Evolutionary conservation across 2,797 vertebrate species (phyloP), one percentile per base, ranked within the genome.

Genomic region (Melanotaenia boesemani): DNA sequence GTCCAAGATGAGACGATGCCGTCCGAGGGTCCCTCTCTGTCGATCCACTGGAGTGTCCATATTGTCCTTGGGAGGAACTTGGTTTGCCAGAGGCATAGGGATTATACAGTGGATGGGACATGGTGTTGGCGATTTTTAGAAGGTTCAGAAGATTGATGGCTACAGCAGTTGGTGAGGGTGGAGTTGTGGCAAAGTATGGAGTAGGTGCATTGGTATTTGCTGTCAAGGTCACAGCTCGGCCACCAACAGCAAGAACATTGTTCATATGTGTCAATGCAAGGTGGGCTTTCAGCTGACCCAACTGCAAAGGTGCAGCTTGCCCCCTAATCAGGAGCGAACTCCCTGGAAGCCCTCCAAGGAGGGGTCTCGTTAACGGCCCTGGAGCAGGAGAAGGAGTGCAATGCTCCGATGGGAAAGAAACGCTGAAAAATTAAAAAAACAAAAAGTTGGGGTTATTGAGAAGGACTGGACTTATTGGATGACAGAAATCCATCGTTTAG

Each of bases 281-380:
- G 78, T 92, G 96, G 52, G 95, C 93, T 91, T 96, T 94, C 91
- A 96, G 92, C 55, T 95, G 96, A 85, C 95, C 95, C 83, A 97
- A 93, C 89, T 89, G 94, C 82, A 97, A 95, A 91, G 95, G 94
- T 28, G 79, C 74, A 92, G 95, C 92, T 64, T 86, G 87, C 88
- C 94, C 94, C 91, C 95, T 94, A 86, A 90, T 93, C 90, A 96
- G 93, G 82, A 96, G 57, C 39, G 93, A 93, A 93, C 89, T 88
- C 82, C 93, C 95, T 26, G 77, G 92, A 94, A 88, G 77, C 76
- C 85, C 81, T 74, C 88, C 80, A 7, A 86, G 62, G 1, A 88
- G 68, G 32, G 83, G 74, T 77, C 75, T 75, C 2, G 67, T 55
- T 63, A 81, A 46, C 13, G 70, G 77, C 71, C 76, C 77, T 18